Conservation (phyloP, 2,797 vertebrate genomes). For the Malacoctenus gilli region DNA sequence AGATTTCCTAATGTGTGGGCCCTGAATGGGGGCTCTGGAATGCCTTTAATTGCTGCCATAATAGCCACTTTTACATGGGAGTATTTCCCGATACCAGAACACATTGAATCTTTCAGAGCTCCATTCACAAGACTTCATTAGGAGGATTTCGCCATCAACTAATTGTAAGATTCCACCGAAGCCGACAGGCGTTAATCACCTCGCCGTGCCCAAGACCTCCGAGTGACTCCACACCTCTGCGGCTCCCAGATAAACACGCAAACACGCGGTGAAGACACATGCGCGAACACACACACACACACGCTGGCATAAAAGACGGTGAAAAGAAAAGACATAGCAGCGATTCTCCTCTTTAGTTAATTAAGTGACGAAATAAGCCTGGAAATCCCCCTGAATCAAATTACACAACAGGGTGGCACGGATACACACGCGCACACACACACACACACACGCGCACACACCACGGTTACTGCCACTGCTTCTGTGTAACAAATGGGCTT, state of each 20-base stretch:
- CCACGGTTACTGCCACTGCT: slow-evolving; percentile 41
- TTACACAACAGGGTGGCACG: slow-evolving; percentile 53
- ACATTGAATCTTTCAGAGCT: slow-evolving; percentile 4
- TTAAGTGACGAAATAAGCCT: slow-evolving; percentile 71
- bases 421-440: slow-evolving; percentile 35
- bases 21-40: slow-evolving; percentile 28
- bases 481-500: slow-evolving; percentile 60
- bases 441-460: slow-evolving; percentile 32
- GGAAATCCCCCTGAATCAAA: slow-evolving; percentile 73
- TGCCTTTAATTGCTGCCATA: slow-evolving; percentile 58
- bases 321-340: slow-evolving; percentile 29
- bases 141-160: slow-evolving; percentile 38
- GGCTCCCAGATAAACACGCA: slow-evolving; percentile 55
- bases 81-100: slow-evolving; percentile 29
- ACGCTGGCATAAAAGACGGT: slow-evolving; percentile 8
- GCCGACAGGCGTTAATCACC: slow-evolving; percentile 32
- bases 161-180: slow-evolving; percentile 39
- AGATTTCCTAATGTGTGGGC: slow-evolving; percentile 48
- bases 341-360: slow-evolving; percentile 58
- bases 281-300: no score
- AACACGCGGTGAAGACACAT: no score
- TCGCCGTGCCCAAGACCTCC: slow-evolving; percentile 34
- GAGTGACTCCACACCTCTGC: slow-evolving; percentile 60
- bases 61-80: slow-evolving; percentile 43
- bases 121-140: slow-evolving; percentile 45